Evolutionary conservation across 1,140 invertebrate genomes (phyloP), one percentile per base, ranked within the genome.

Genomic region (Thalassaphorura encarpata): DNA sequence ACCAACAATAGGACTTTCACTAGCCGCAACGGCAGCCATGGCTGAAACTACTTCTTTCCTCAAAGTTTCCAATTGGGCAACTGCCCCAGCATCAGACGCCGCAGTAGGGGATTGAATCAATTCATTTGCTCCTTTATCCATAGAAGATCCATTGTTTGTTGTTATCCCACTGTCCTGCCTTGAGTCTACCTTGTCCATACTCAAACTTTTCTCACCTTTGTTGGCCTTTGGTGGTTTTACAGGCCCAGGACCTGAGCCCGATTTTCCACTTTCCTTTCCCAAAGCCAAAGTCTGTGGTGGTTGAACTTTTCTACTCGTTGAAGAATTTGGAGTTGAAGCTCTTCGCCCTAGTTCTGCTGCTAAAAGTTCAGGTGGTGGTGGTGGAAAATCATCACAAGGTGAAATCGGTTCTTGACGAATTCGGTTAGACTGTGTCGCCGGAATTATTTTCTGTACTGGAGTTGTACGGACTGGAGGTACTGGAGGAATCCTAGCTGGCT

Each of bases 381-480:
- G 52, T 13, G 54, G 54, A 27, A 63, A 63, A 11, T 63, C 61
- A 18, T 63, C 56, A 39, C 33, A 59, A 5, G 56, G 56, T 19
- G 56, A 56, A 56, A 56, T 50, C 8, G 50, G 42, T 27, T 41
- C 52, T 8, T 21, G 50, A 18, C 18, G 5, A n/a, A n/a, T 52
- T 52, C 6, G 33, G 45, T n/a, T n/a, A n/a, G 5, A 27, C 15
- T 15, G 36, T 52, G 24, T 19, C n/a, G 6, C 45, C 27, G 23
- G 33, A 40, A 23, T 2, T 28, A n/a, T 48, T 79, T 79, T 62
- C 78, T 80, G 58, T 85, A 85, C 67, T 82, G 80, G 50, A 77
- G 76, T 31, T 83, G 83, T n/a, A 27, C 18, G 4, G 3, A 39
- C 8, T 36, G 31, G 48, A 8, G 8, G 29, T 19, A 11, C 24